These are phyloP conservation scores for Drosophila greeni DNA, from an alignment of 2,888 invertebrate species.

Conservation along the genomic window DNA sequence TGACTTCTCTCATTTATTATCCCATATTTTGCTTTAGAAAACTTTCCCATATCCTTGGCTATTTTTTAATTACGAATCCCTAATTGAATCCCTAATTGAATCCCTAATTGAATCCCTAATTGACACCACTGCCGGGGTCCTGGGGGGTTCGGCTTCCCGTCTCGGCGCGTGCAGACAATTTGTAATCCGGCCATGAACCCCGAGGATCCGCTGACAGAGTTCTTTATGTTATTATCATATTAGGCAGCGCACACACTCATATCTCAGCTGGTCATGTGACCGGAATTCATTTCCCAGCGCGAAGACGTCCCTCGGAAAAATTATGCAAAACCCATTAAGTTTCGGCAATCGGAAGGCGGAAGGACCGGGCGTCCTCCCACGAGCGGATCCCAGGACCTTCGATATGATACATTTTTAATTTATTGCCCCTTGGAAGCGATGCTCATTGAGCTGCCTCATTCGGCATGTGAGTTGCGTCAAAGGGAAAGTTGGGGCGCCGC, in stretches of 20 bases:
- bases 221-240: conserved; percentile 52
- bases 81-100: too few species aligned
- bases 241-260: conserved; percentile 42
- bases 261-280: conserved; percentile 59
- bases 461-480: conserved; percentile 28
- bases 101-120: neutral
- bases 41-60: neutral
- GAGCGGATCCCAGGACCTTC: conserved; percentile 12
- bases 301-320: conserved; percentile 39
- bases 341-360: conserved; percentile 35
- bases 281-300: conserved; percentile 52
- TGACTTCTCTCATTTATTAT: neutral
- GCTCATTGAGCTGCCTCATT: conserved; percentile 34
- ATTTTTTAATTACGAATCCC: conserved; percentile 4
- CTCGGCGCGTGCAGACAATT: conserved; percentile 49
- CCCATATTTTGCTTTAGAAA: too few species aligned
- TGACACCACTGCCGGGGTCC: conserved; percentile 8
- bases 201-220: conserved; percentile 31
- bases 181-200: conserved; percentile 59
- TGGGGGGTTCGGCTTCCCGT: conserved; percentile 4
- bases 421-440: conserved; percentile 49
- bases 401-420: conserved; percentile 55
- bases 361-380: conserved; percentile 10
- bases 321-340: conserved; percentile 42
- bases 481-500: conserved; percentile 52